These are phyloP conservation scores for Steinernema scapterisci DNA, from an alignment of 2,888 invertebrate genomes.

Conservation along the genomic window DNA sequence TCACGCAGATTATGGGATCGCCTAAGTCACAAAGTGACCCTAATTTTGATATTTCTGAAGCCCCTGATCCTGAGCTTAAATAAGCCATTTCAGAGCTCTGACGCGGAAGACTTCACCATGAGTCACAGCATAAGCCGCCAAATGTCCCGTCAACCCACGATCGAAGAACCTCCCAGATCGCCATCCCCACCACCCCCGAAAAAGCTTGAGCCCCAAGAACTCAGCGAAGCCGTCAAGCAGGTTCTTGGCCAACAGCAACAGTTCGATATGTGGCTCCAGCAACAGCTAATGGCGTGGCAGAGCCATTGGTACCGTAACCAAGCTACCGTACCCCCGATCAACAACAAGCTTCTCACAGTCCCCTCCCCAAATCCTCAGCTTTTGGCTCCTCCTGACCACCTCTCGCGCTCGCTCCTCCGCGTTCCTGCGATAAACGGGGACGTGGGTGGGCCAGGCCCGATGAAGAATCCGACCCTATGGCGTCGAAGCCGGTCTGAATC, in stretches of 20 bases:
- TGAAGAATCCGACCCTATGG: slow-evolving; percentile 50
- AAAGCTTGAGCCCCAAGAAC: slow-evolving; percentile 3
- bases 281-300: slow-evolving; percentile 36
- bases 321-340: slow-evolving; percentile 20
- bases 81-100: slow-evolving; percentile 42
- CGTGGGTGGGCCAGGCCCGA: slow-evolving; percentile 34
- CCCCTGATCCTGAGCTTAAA: too few species aligned
- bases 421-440: not conserved
- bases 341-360: slow-evolving; percentile 1
- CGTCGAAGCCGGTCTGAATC: slow-evolving; percentile 56
- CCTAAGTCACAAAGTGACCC: too few species aligned
- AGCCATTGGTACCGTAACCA: slow-evolving; percentile 29
- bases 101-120: slow-evolving; percentile 38
- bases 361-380: slow-evolving; percentile 27
- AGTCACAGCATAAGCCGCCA: slow-evolving; percentile 42
- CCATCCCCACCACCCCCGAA: slow-evolving; percentile 37
- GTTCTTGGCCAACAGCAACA: slow-evolving; percentile 37
- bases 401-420: slow-evolving; percentile 12
- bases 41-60: too few species aligned
- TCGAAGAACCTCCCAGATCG: slow-evolving; percentile 54
- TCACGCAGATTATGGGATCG: not conserved
- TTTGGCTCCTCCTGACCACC: slow-evolving; percentile 12
- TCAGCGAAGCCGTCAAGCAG: slow-evolving; percentile 32
- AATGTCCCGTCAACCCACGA: slow-evolving; percentile 51
- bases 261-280: slow-evolving; percentile 36